Conservation (phyloP, 1,140 invertebrate genomes). For the Rhagoletis pomonella region DNA sequence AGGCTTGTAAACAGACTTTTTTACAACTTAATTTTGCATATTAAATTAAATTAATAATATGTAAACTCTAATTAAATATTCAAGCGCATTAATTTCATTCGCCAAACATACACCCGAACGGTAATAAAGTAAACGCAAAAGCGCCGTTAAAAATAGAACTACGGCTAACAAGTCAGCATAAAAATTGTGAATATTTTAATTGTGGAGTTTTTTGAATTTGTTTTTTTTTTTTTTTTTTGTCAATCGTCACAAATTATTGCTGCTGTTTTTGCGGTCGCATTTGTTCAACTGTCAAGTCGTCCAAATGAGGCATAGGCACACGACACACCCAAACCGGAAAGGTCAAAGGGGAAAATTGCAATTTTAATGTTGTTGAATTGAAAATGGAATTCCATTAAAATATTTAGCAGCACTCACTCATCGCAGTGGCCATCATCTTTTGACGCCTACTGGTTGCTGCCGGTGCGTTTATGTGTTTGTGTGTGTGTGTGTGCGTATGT, state of each 20-base stretch:
- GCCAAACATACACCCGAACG: background rate
- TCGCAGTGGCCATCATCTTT: background rate
- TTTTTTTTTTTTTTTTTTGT: background rate
- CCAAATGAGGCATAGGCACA: background rate
- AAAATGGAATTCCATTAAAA: slow-evolving; percentile 20
- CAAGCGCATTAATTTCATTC: background rate
- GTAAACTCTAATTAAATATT: background rate
- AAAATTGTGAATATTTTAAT: background rate
- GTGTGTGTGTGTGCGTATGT: background rate
- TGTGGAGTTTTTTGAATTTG: background rate
- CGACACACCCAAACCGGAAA: background rate
- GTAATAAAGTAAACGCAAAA: background rate
- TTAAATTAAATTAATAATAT: background rate
- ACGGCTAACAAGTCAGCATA: background rate
- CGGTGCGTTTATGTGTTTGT: no score
- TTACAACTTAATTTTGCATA: background rate
- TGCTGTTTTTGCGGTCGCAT: background rate
- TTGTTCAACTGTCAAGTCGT: background rate
- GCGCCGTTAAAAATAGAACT: background rate
- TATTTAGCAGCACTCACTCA: background rate
- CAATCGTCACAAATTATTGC: background rate
- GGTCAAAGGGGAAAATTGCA: slow-evolving; percentile 1
- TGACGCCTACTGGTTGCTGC: background rate
- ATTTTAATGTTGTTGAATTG: slow-evolving; percentile 20
- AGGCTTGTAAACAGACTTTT: background rate